Conservation (phyloP, 2,797 vertebrate genomes). For the Threskiornis aethiopicus region DNA sequence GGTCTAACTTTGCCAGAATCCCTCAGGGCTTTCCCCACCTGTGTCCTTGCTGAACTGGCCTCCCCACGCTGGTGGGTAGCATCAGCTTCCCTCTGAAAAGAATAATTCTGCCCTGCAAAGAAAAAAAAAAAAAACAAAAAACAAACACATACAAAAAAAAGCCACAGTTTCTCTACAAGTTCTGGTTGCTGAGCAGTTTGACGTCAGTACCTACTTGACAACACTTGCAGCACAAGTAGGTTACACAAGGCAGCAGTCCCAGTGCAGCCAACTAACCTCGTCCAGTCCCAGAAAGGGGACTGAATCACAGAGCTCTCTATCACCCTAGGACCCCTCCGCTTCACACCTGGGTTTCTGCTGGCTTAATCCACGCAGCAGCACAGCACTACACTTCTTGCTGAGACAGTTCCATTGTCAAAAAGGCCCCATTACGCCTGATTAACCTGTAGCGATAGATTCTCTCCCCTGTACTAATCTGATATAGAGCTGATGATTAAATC, state of each 20-base stretch:
- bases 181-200: neutral
- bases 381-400: neutral
- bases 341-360: neutral
- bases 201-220: neutral
- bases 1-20: neutral
- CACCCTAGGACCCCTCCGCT: neutral
- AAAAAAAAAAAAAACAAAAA: neutral
- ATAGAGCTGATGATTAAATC: neutral
- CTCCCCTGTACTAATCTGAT: neutral
- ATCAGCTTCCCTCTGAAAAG: neutral
- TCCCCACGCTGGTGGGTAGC: neutral
- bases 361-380: neutral
- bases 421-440: neutral
- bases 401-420: neutral
- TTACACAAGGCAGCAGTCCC: neutral
- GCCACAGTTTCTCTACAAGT: neutral
- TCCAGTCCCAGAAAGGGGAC: neutral
- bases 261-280: rapidly evolving
- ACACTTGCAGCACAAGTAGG: neutral
- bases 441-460: neutral
- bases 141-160: neutral
- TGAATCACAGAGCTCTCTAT: neutral
- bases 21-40: neutral
- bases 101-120: neutral
- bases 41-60: neutral